Conservation (phyloP, 2,113 vertebrate species). For the Neolamprologus longior region DNA sequence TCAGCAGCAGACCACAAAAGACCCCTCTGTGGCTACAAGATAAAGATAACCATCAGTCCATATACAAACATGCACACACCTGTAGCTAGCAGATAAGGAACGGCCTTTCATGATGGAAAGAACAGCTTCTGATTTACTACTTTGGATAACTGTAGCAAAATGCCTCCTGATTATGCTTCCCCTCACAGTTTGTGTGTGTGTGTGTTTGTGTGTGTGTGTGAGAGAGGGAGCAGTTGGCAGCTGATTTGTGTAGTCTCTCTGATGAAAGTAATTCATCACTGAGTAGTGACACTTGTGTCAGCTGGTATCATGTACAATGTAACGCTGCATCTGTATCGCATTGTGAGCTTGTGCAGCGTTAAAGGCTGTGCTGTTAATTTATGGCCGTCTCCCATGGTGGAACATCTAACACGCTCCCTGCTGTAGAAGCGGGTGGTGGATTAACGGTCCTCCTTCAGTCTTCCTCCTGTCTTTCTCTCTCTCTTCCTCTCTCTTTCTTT, state of each 20-base stretch:
- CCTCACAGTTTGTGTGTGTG: neutral
- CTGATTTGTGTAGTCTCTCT: constrained; percentile 51
- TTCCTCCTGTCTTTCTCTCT: constrained; percentile 12
- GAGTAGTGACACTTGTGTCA: constrained; percentile 33
- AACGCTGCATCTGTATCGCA: constrained; percentile 29
- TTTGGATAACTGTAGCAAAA: constrained; percentile 66
- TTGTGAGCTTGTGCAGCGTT: constrained; percentile 5
- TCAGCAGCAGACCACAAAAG: constrained; percentile 44
- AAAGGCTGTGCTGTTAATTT: constrained; percentile 63
- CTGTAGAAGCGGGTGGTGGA: constrained; percentile 66
- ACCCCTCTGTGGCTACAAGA: constrained; percentile 46
- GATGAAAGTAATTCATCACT: constrained; percentile 58
- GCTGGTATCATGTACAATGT: constrained; percentile 40
- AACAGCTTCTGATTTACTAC: constrained; percentile 72
- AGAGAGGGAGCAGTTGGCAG: neutral
- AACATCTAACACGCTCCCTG: constrained; percentile 56
- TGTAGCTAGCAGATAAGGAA: constrained; percentile 59
- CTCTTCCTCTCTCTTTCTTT: neutral
- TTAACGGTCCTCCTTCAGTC: constrained; percentile 67
- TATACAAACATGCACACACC: constrained; percentile 43
- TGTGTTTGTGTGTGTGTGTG: neutral
- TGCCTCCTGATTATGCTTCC: constrained; percentile 41
- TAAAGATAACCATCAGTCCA: constrained; percentile 51
- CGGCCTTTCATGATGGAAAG: constrained; percentile 53
- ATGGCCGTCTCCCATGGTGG: constrained; percentile 63